Evolutionary conservation across 2,797 vertebrate species (phyloP).

Genomic region (Lophius americanus): DNA sequence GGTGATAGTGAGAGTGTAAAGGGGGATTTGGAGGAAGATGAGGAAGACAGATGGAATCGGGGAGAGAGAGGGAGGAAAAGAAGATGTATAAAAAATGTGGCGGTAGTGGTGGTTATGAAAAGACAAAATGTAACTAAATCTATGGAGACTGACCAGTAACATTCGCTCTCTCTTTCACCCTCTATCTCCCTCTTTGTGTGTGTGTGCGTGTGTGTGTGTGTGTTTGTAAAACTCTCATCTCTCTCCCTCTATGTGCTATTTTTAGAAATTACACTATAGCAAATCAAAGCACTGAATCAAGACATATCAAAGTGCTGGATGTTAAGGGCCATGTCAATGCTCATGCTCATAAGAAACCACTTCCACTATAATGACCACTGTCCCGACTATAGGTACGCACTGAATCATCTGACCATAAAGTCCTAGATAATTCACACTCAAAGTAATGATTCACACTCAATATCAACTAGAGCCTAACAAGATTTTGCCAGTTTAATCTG

Average conservation of each 20-base stretch:
- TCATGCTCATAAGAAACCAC: conserved; percentile 49
- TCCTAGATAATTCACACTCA: too few species aligned
- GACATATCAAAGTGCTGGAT: conserved; percentile 73
- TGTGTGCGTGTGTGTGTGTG: too few species aligned
- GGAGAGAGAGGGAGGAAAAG: conserved; percentile 44
- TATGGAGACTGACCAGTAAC: conserved; percentile 48
- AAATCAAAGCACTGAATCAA: conserved; percentile 79
- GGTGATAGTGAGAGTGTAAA: conserved; percentile 9
- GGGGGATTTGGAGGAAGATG: conserved; percentile 40
- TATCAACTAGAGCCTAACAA: conserved; percentile 31
- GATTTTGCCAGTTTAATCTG: neutral
- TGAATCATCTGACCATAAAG: too few species aligned
- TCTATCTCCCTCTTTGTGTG: conserved; percentile 19
- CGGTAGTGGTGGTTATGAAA: conserved; percentile 37
- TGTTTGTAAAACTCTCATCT: neutral
- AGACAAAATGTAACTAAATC: conserved; percentile 60
- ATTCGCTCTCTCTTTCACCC: neutral
- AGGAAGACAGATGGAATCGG: conserved; percentile 54
- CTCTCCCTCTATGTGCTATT: conserved; percentile 68
- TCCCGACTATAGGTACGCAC: conserved; percentile 20
- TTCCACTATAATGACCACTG: conserved; percentile 15
- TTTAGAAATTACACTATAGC: conserved; percentile 75
- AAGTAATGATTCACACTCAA: conserved; percentile 55
- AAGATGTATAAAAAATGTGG: conserved; percentile 36
- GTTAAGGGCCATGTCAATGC: conserved; percentile 60